Evolutionary conservation across 2,888 invertebrate genomes (phyloP), one percentile per base, ranked within the genome.

Genomic region (Esperia sulphurella): DNA sequence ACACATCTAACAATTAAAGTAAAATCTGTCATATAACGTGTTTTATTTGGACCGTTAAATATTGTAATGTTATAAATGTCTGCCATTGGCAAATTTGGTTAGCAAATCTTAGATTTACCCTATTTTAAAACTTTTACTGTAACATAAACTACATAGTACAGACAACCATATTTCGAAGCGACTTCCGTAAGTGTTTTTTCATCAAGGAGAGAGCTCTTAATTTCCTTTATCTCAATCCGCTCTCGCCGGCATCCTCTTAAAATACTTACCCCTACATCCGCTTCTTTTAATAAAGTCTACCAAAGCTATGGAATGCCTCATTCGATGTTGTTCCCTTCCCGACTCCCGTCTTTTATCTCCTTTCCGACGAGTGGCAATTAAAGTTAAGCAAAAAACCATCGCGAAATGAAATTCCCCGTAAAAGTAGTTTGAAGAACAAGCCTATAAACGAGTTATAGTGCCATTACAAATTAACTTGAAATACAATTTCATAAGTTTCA

Each of bases 261-360:
- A 89, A 89, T 89, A 88, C 89, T 78, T 86, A 83, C 83, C 88
- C 87, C 79, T 69, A 74, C 89, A 88, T 89, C 89, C 89, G 89
- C 79, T 88, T 84, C 89, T 88, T 88, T 85, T 87, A 88, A 87
- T 88, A 87, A 82, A 78, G 71, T 81, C 76, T 72, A 73, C 82
- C 78, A 79, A 78, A 77, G 81, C 79, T 70, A 71, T 70, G 86
- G 87, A 85, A 87, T 87, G 83, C 76, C 66, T 74, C 77, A 64
- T 68, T 73, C 78, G 77, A 71, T 71, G 41, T 69, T 72, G 78
- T 73, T 76, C 78, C 74, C 77, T 75, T 77, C 72, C 71, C 68
- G 73, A 71, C 64, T 63, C 70, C 76, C 35, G 75, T 80, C 79
- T 84, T 83, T 83, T 83, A 72, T 68, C 71, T 79, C 72, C 73